Evolutionary conservation across 2,797 vertebrate species (phyloP).

Genomic region (Natrix natrix): DNA sequence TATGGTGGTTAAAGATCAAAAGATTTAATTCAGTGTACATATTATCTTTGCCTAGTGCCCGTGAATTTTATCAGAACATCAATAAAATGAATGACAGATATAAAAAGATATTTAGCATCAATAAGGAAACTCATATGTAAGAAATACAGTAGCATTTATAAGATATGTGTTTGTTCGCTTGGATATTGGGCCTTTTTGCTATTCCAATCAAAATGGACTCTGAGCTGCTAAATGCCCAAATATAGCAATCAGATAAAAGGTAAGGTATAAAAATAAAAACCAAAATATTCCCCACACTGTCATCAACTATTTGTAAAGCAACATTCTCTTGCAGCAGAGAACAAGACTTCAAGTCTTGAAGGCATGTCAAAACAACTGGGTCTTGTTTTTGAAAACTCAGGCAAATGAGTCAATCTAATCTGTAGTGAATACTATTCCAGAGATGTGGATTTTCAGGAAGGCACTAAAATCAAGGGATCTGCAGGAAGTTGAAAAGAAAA

Average conservation of each 20-base stretch:
- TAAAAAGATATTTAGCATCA: not conserved
- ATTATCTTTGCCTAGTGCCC: not conserved
- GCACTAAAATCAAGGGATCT: not conserved
- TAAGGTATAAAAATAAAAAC: not conserved
- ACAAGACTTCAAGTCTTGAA: not conserved
- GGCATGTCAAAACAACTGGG: not conserved
- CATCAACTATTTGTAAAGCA: not conserved
- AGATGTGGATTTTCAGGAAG: not conserved
- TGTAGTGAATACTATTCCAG: not conserved
- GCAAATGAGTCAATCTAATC: not conserved
- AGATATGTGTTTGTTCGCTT: not conserved
- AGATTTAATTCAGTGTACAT: not conserved
- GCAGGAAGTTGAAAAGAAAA: not conserved
- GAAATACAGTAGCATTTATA: not conserved
- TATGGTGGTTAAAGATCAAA: not conserved
- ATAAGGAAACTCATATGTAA: not conserved
- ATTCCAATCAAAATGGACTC: not conserved
- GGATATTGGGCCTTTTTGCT: not conserved
- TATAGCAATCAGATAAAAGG: not conserved
- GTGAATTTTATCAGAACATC: not conserved
- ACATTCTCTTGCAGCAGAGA: not conserved
- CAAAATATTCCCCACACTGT: not conserved
- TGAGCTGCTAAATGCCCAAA: not conserved
- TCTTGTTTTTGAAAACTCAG: not conserved
- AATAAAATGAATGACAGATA: not conserved